phyloP scores from a whole-genome alignment of 2,888 invertebrate species.

The Amiota minor region DNA sequence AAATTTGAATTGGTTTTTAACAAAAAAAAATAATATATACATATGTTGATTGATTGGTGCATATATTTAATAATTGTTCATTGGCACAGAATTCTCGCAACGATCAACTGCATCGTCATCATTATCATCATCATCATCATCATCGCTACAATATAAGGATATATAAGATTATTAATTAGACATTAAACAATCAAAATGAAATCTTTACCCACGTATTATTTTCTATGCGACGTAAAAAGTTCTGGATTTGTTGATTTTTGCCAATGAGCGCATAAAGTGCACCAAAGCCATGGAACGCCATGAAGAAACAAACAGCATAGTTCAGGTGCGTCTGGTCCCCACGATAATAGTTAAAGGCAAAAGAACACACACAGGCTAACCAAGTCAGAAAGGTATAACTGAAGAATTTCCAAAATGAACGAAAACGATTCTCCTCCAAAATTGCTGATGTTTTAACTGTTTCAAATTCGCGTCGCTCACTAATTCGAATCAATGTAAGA shows the following conservation, averaged over 20 bases:
- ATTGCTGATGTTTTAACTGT: conserved; percentile 53
- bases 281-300: conserved; percentile 63
- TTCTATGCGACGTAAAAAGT: conserved; percentile 61
- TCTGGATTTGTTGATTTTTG: conserved; percentile 63
- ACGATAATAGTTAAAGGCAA: conserved; percentile 61
- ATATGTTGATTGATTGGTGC: not conserved
- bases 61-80: conserved; percentile 49
- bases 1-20: no score
- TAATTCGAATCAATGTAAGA: conserved; percentile 58
- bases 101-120: conserved; percentile 38
- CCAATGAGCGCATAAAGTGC: conserved; percentile 63
- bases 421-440: conserved; percentile 62
- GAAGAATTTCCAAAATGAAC: conserved; percentile 65
- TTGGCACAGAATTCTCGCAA: conserved; percentile 62
- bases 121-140: conserved; percentile 34
- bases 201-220: conserved; percentile 57
- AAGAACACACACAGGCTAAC: conserved; percentile 59
- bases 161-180: no score
- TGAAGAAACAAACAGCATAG: conserved; percentile 62
- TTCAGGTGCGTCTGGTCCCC: conserved; percentile 62
- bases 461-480: conserved; percentile 53
- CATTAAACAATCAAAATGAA: not conserved
- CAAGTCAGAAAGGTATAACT: conserved; percentile 59
- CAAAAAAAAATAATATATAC: no score
- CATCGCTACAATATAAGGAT: conserved; percentile 39